Percentiles rank a stretch among this genome's conserved stretches.
Conservation (phyloP, 2,113 vertebrate genomes). For the Thamnophis sirtalis region DNA sequence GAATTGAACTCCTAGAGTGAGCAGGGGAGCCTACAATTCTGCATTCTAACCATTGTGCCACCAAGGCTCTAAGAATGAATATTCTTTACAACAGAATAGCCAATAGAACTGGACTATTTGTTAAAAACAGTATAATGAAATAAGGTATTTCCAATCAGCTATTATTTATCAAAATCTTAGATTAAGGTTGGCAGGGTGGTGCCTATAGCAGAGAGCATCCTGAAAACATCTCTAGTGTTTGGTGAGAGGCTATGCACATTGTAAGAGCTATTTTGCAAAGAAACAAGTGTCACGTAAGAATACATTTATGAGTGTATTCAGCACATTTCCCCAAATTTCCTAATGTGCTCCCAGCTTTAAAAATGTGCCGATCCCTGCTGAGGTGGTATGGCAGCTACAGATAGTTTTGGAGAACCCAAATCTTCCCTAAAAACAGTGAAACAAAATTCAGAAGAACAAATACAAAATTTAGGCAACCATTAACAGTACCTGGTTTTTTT, state of each 20-base stretch:
- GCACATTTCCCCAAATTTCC: neutral
- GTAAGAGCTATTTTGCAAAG: neutral
- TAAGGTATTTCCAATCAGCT: neutral
- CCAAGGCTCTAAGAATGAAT: no score
- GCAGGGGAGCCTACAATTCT: no score
- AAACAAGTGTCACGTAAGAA: neutral
- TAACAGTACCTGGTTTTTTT: neutral
- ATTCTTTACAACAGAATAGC: neutral
- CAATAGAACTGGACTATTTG: neutral
- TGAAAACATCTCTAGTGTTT: neutral
- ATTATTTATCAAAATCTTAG: neutral
- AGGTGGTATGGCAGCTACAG: neutral
- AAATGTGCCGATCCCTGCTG: neutral
- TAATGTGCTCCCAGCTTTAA: neutral
- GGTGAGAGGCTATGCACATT: neutral
- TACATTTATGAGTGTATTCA: neutral
- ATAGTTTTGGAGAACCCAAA: neutral
- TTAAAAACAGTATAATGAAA: no score
- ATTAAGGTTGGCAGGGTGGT: neutral
- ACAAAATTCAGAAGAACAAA: neutral
- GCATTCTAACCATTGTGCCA: no score
- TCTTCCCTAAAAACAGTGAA: neutral
- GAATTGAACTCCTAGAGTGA: no score
- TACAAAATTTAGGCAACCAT: neutral
- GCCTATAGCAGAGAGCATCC: neutral